These are phyloP conservation scores for Labeo catla DNA, from an alignment of 2,113 vertebrate genomes.

Conservation along the genomic window DNA sequence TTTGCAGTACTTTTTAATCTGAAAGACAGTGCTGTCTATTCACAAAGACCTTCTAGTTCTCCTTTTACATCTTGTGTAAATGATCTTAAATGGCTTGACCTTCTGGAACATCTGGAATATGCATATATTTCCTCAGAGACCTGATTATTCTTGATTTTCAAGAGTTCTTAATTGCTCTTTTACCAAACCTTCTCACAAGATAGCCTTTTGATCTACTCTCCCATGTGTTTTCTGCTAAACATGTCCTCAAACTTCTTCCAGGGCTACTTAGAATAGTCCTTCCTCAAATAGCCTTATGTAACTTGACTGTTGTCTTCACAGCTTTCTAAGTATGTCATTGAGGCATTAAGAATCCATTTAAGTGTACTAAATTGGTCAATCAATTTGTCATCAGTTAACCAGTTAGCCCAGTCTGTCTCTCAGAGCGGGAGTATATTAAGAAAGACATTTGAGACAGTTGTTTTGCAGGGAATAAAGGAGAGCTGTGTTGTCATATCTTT, in stretches of 20 bases:
- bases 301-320: slow-evolving; percentile 47
- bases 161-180: background rate
- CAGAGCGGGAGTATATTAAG: slow-evolving; percentile 34
- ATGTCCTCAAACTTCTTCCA: background rate
- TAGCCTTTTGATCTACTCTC: background rate
- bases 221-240: background rate
- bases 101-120: background rate
- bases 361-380: slow-evolving; percentile 37
- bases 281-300: slow-evolving; percentile 7
- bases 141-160: background rate
- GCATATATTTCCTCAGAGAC: background rate
- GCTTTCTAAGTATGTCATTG: slow-evolving; percentile 46
- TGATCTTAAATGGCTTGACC: background rate
- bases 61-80: background rate
- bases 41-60: background rate
- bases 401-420: slow-evolving; percentile 18
- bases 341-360: slow-evolving; percentile 31
- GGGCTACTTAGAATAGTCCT: slow-evolving; percentile 29
- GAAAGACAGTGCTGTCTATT: background rate
- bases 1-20: background rate
- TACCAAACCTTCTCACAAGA: background rate
- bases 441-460: slow-evolving; percentile 46
- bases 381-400: slow-evolving; percentile 46
- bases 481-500: slow-evolving; percentile 63
- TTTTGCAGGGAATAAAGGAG: slow-evolving; percentile 49